Evolutionary conservation across 2,797 vertebrate species (phyloP), one percentile per base, ranked within the genome.

Genomic region (Anas capensis): DNA sequence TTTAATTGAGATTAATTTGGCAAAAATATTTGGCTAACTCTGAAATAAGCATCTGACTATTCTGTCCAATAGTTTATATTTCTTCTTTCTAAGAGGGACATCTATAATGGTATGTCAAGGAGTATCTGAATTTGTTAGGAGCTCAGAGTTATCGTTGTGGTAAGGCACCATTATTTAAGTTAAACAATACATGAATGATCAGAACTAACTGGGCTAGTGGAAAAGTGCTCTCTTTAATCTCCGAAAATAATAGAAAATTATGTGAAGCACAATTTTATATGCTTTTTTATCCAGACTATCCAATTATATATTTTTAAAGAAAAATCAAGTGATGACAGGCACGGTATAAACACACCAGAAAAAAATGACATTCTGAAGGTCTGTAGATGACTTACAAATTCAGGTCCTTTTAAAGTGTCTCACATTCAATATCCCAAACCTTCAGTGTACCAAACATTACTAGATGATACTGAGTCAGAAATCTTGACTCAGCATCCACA

Each of bases 1-100:
- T 84, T 89, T 86, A 46, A 84, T 76, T 69, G 56, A 72, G 66
- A 65, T 62, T 69, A 91, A 70, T 92, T 91, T 73, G 24, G 12
- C 60, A 89, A 68, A 46, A 84, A 82, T 88, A 79, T 34, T 88
- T 38, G 62, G 42, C 72, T 95, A 79, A 46, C 36, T 76, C 58
- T 75, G 58, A 90, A 91, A 83, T 69, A 64, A 70, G 40, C 29
- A 9, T 64, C n/a, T 85, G 38, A 66, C 10, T 90, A 5, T 84
- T 49, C 48, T 73, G 71, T 77, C 54, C 48, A 53, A 2, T 36
- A 44, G 18, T 66, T 91, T 82, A 48, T 85, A 40, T 87, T 66
- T 38, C 42, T 46, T 57, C 49, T 48, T 79, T 82, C 56, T 42
- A 48, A 90, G 70, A 81, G 54, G 69, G 42, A 11, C 8, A 14